Base-by-base conservation (phyloP, 2,797 vertebrate species). In the Halcyon leucocephala region DNA sequence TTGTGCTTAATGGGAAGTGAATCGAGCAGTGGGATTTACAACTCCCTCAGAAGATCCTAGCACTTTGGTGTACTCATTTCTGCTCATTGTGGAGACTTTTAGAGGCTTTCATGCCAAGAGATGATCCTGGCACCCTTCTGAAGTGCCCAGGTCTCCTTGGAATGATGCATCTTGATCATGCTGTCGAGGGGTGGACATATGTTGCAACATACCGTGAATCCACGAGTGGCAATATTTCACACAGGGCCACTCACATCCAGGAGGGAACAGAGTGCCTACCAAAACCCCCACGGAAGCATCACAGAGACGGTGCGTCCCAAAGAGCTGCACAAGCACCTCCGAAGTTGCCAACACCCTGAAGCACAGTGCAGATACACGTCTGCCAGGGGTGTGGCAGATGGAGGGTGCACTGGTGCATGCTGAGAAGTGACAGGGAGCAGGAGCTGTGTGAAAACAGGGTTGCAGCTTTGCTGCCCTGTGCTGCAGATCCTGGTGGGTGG, bases 261-360 rank as follows among this genome's bases (percentile, higher is more conserved):
- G 60, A 71, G 61, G n/a, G 31, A 77, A 39, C 13, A 41, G 57
- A 79, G 49, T 8, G 8, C 52, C 70, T 25, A 20, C 57, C 22
- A 57, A 80, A 83, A 52, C 54, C 9, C 54, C 42, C 0, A 0
- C 0, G 3, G 60, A 69, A 49, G 35, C 26, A 6, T 21, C 4
- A 0, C 49, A 42, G 60, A 71, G 57, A 57, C 33, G 52, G 21
- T 35, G 37, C 44, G 4, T 48, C 64, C 64, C 49, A 19, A 16
- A 55, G 33, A 21, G 33, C 57, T 2, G 2, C 54, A 19, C 35
- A 31, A 35, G 48, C 18, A 54, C 35, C n/a, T 90, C 67, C 74
- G 48, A 69, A 85, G 74, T 44, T 87, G 49, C 77, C 54, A 48
- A 18, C 2, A 2, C 31, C 66, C 51, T 21, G 20, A 72, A 85